Conservation (phyloP, 2,113 vertebrate genomes). For the Vidua macroura region DNA sequence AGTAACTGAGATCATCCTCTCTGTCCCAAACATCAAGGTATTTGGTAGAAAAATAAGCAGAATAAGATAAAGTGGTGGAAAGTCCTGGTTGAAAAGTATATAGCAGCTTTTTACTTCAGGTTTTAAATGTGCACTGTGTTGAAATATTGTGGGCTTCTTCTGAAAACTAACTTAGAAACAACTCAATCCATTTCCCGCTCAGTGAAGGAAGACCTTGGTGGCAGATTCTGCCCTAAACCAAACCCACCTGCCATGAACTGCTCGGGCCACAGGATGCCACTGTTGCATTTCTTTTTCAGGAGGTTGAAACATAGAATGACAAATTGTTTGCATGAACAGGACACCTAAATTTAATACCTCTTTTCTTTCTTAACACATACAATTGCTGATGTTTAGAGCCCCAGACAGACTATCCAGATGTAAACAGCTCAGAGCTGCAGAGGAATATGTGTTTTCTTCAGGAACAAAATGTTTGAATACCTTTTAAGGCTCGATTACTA, state of each 20-base stretch:
- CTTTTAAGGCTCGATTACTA: conserved; percentile 34
- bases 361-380: neutral
- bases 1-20: neutral
- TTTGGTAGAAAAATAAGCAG: neutral
- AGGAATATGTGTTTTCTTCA: neutral
- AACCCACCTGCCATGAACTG: conserved; percentile 57
- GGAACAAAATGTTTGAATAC: conserved; percentile 9
- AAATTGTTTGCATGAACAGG: neutral
- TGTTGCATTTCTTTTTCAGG: conserved; percentile 58
- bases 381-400: neutral
- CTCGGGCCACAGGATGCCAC: conserved; percentile 70
- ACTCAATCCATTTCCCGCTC: rapidly evolving
- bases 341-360: neutral
- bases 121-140: neutral
- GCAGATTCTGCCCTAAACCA: neutral
- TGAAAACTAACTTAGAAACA: neutral
- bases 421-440: neutral
- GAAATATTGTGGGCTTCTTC: neutral
- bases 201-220: rapidly evolving
- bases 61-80: neutral
- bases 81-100: neutral
- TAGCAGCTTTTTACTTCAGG: neutral
- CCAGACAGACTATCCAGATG: neutral
- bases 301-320: neutral
- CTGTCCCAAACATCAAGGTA: neutral